phyloP scores from a whole-genome alignment of 2,888 invertebrate species.

The Stenolophus ochropezus region DNA sequence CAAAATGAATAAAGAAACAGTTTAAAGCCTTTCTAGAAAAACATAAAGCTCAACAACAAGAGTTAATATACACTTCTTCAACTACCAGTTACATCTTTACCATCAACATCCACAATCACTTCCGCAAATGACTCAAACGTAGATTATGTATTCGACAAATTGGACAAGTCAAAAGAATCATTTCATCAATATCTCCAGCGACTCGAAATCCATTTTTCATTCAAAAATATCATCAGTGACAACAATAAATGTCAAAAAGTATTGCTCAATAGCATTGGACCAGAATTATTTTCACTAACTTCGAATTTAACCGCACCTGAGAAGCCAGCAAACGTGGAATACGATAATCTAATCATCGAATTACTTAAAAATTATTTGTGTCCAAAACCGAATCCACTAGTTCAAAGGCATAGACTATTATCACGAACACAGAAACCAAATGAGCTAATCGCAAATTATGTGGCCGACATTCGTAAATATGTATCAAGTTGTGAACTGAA shows the following conservation, averaged over 20 bases:
- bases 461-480: not conserved
- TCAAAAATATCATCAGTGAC: not conserved
- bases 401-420: not conserved
- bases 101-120: too few relatives aligned
- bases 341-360: not conserved
- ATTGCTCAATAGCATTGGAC: not conserved
- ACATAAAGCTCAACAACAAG: too few relatives aligned
- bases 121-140: not conserved
- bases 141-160: conserved; percentile 44
- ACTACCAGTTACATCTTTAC: too few relatives aligned
- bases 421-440: not conserved
- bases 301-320: not conserved
- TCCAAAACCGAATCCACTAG: conserved; percentile 5
- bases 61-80: too few relatives aligned
- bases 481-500: not conserved
- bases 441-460: not conserved
- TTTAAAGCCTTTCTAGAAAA: too few relatives aligned
- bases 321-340: not conserved
- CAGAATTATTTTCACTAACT: not conserved
- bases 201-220: not conserved
- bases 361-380: not conserved
- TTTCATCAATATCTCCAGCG: not conserved
- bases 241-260: not conserved
- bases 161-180: not conserved
- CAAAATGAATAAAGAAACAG: too few relatives aligned